These are phyloP conservation scores for Stenotaenia linearis DNA, from an alignment of 2,888 invertebrate species.

Conservation along the genomic window DNA sequence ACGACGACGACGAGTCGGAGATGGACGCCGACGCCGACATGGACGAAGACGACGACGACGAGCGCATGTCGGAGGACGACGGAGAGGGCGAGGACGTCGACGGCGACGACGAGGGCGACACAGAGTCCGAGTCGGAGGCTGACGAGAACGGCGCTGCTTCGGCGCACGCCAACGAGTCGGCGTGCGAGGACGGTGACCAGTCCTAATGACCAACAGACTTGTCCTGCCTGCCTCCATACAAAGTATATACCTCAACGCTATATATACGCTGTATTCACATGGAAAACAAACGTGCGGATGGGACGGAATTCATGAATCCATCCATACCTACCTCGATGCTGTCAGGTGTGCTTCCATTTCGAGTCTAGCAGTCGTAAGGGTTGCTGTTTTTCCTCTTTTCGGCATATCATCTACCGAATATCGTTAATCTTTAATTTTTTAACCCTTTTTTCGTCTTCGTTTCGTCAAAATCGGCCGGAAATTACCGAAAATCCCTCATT, in stretches of 20 bases:
- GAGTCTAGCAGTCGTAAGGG: neutral
- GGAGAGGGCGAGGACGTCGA: constrained; percentile 37
- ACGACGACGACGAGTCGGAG: constrained; percentile 35
- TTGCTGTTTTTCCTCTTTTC: neutral
- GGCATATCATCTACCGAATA: neutral
- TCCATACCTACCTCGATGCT: neutral
- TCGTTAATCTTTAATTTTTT: no score
- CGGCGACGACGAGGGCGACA: constrained; percentile 34
- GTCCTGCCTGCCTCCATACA: neutral
- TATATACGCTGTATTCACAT: neutral
- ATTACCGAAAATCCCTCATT: no score
- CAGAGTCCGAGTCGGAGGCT: constrained; percentile 35
- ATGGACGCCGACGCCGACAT: constrained; percentile 36
- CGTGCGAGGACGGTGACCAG: neutral
- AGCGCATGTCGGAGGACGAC: constrained; percentile 35
- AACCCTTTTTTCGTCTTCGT: no score
- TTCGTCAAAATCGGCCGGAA: no score
- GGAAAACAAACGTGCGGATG: neutral
- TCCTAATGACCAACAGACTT: neutral
- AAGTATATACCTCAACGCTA: neutral
- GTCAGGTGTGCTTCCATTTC: neutral
- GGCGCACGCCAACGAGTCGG: no score
- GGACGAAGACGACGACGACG: constrained; percentile 37
- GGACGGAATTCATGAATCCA: neutral
- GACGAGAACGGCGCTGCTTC: constrained; percentile 28